These are phyloP conservation scores for Eospalax fontanierii DNA, from an alignment of 2,797 vertebrate genomes.

Conservation along the genomic window DNA sequence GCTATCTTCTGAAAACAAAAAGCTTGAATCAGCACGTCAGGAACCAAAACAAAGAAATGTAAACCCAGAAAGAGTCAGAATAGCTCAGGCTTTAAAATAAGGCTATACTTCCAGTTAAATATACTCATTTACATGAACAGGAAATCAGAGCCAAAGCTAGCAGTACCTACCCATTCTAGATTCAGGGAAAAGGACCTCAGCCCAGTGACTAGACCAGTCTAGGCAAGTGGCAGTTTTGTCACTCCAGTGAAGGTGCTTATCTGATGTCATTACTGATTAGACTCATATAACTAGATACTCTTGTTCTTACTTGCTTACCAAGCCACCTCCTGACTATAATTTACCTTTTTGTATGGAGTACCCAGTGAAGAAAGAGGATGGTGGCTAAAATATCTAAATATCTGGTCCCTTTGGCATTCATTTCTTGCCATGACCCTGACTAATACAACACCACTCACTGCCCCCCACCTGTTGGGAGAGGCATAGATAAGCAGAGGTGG, in stretches of 20 bases:
- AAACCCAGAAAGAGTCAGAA: not conserved
- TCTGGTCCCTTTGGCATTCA: not conserved
- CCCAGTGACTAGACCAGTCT: not conserved
- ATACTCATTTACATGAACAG: not conserved
- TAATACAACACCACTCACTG: not conserved
- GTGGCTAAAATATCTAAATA: not conserved
- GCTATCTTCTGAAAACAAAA: not conserved
- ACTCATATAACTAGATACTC: conserved; percentile 45
- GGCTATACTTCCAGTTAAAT: not conserved
- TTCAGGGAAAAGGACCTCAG: not conserved
- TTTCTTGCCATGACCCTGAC: not conserved
- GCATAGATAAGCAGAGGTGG: not conserved
- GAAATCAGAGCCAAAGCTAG: not conserved
- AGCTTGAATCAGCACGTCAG: not conserved
- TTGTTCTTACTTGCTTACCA: not conserved
- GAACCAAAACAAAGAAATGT: not conserved
- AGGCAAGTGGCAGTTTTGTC: not conserved
- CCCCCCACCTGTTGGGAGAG: not conserved
- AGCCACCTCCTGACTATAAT: not conserved
- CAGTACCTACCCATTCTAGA: not conserved
- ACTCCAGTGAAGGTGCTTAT: not conserved
- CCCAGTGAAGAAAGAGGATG: not conserved
- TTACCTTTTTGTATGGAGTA: not conserved
- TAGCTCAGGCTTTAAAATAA: not conserved
- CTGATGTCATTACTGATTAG: not conserved